Evolutionary conservation across 92 coral and sea anemone genomes (phyloP), one percentile per base, ranked within the genome.

Genomic region (Porites rus): DNA sequence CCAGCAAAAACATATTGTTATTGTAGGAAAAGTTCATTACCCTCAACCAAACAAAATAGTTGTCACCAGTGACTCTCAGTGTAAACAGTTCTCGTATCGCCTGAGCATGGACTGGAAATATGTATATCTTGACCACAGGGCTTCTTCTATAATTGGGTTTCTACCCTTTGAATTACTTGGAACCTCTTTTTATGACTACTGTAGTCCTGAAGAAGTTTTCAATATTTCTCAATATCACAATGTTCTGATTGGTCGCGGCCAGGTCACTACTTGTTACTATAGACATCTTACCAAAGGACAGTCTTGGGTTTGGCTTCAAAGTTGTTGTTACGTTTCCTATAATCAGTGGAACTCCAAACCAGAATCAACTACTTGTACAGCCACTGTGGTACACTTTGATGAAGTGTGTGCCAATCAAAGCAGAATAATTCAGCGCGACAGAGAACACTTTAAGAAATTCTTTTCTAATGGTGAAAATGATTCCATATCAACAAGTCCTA

Each of bases 261-360:
- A 84, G n/a, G 86, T 92, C 19, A 92, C 76, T 20, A 92, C 95
- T 16, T 92, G 95, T 51, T 92, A 81, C 71, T 92, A 85, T 66
- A 77, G 92, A 12, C 90, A 83, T 71, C 65, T 92, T 21, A 89
- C 95, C 10, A 92, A 92, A 78, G 95, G 95, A 6, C 87, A 89
- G 17, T 56, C 84, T 8, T 92, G 92, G 92, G 75, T 92, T 21
- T 92, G 95, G 95, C 67, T 92, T 9, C 86, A 85, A 13, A 92
- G 95, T 66, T 69, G 77, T 24, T 92, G 90, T 70, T 82, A 89
- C 38, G 78, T 92, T 21, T 92, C 92, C 13, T 92, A 92, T 43
- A 92, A 89, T 75, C 95, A 89, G 69, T 81, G 92, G 92, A 86
- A 92, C 70, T 92, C 95, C 17, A 88, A 88, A 56, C 95, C 95